Evolutionary conservation across 2,113 vertebrate species (phyloP).

Genomic region (Zosterops pallidus): DNA sequence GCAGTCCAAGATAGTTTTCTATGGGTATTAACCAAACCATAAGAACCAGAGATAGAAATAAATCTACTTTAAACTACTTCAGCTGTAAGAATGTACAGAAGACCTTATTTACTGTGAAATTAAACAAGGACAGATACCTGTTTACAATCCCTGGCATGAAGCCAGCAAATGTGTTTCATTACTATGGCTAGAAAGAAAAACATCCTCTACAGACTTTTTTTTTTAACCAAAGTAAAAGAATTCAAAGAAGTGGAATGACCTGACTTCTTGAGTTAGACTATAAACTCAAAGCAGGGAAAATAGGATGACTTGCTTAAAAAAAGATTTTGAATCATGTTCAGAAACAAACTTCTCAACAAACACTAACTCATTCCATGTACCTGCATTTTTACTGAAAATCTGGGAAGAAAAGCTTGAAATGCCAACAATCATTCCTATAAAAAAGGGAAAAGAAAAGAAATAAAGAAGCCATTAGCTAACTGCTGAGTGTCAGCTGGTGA

Average conservation of each 20-base stretch:
- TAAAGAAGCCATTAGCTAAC: neutral
- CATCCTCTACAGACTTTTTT: neutral
- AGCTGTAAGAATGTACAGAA: neutral
- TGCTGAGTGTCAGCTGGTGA: neutral
- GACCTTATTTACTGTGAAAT: conserved; percentile 42
- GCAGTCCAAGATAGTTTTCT: neutral
- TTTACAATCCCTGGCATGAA: neutral
- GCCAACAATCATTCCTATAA: neutral
- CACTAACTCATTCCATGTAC: neutral
- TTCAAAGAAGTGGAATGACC: neutral
- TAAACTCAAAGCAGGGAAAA: neutral
- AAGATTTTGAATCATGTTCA: neutral
- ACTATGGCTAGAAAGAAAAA: neutral
- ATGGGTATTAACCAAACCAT: neutral
- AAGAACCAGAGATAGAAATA: neutral
- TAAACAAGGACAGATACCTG: conserved; percentile 27
- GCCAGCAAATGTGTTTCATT: conserved; percentile 20
- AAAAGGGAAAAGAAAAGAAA: neutral
- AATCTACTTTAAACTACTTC: neutral
- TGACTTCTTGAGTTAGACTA: neutral
- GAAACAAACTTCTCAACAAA: neutral
- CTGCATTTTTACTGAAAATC: neutral
- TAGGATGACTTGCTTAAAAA: neutral
- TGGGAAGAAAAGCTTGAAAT: neutral
- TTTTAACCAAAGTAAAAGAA: neutral